A percentile compares a stretch with the other conserved stretches of the same genome.
These are phyloP conservation scores for Otus scops DNA, from an alignment of 2,797 vertebrate species.

Conservation along the genomic window DNA sequence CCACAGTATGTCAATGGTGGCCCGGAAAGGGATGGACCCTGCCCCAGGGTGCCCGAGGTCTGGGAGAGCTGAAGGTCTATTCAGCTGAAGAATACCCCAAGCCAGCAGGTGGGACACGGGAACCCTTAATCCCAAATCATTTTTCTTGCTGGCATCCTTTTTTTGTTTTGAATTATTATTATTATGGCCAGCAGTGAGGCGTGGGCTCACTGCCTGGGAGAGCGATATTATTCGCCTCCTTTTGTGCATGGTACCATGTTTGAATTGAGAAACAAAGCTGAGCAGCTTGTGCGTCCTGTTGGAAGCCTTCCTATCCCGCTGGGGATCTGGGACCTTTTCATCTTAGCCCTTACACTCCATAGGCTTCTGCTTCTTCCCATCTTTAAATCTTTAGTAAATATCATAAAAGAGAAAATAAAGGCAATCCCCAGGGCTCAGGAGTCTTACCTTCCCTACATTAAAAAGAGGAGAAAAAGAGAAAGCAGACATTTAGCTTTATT, in stretches of 20 bases:
- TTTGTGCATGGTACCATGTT: slow-evolving; percentile 58
- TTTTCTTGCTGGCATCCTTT: slow-evolving; percentile 35
- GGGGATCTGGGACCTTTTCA: slow-evolving; percentile 66
- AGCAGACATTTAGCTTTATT: neutral
- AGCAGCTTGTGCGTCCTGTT: slow-evolving; percentile 66
- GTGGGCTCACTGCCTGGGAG: slow-evolving; percentile 13
- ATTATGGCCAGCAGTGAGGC: slow-evolving; percentile 6
- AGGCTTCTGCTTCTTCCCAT: slow-evolving; percentile 53
- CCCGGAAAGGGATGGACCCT: slow-evolving; percentile 22
- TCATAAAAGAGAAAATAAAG: slow-evolving; percentile 43
- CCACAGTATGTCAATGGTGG: neutral
- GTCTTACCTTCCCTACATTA: neutral
- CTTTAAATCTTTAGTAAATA: slow-evolving; percentile 66
- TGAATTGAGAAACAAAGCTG: slow-evolving; percentile 63
- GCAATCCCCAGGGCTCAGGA: neutral
- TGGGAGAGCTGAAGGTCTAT: neutral
- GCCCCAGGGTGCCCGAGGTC: neutral
- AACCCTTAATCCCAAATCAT: slow-evolving; percentile 44
- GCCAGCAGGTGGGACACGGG: slow-evolving; percentile 51
- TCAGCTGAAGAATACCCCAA: neutral
- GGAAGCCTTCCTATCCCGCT: slow-evolving; percentile 56
- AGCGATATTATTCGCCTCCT: slow-evolving; percentile 65
- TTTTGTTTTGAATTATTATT: neutral
- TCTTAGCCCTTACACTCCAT: slow-evolving; percentile 17
- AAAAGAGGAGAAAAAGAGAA: neutral